These are phyloP conservation scores for Cydia strobilella DNA, from an alignment of 1,140 invertebrate genomes.

Conservation along the genomic window DNA sequence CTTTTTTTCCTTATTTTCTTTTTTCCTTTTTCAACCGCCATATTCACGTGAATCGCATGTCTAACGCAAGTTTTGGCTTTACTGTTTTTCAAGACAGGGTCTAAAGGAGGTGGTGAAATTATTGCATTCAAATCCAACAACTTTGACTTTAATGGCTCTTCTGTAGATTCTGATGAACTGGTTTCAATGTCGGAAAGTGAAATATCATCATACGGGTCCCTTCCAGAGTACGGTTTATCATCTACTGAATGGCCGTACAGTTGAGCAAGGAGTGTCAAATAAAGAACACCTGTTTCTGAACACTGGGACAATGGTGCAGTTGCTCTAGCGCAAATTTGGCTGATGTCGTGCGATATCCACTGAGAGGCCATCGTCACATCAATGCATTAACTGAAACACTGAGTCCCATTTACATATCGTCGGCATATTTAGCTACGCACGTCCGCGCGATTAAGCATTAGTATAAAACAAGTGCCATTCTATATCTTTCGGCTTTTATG, in stretches of 20 bases:
- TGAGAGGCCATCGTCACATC: constrained; percentile 46
- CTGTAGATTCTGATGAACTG: neutral
- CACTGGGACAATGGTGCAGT: constrained; percentile 80
- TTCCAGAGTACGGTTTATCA: constrained; percentile 41
- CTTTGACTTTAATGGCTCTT: neutral
- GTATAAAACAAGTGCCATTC: neutral
- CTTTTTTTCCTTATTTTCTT: constrained; percentile 45
- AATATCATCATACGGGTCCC: constrained; percentile 40
- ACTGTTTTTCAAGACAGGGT: too few species aligned
- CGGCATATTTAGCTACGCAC: neutral
- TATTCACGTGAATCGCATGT: constrained; percentile 35
- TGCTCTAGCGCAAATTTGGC: constrained; percentile 74
- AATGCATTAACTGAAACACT: constrained; percentile 31
- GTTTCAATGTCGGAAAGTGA: neutral
- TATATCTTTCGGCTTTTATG: neutral
- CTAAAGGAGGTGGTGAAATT: neutral
- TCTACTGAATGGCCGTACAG: constrained; percentile 80
- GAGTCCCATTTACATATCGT: neutral
- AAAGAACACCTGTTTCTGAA: constrained; percentile 80
- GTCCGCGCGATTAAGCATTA: neutral
- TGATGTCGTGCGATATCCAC: constrained; percentile 82
- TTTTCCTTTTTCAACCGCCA: constrained; percentile 37
- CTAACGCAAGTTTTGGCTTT: constrained; percentile 15
- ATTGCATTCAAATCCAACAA: neutral
- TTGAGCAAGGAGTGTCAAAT: constrained; percentile 79